Evolutionary conservation across 2,797 vertebrate species (phyloP), one percentile per base, ranked within the genome.

Genomic region (Neomorphus geoffroyi): DNA sequence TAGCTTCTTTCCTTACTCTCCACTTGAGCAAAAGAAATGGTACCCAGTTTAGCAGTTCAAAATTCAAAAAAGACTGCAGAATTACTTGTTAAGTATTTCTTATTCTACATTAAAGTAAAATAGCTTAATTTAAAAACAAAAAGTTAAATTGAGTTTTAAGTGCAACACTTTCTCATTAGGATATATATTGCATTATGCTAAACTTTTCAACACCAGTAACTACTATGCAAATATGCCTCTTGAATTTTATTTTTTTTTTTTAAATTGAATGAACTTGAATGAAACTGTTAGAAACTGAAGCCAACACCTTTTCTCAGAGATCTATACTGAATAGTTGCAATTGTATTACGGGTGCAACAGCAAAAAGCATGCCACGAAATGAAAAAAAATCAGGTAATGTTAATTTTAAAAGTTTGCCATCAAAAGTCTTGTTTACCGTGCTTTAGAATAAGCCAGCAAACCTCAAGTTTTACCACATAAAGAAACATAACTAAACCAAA

Each of bases 1-100:
- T 99, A 53, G 99, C 99, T 98, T 99, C 99, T 97, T 99, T 99
- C 92, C 99, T 98, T 7, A 99, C 99, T 92, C 99, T 98, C 99
- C 99, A 99, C 99, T 97, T 96, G 80, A 97, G 86, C 86, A 86
- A 94, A 93, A 94, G 32, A 94, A 81, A 50, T 2, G 84, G 48
- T 19, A 87, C 13, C 3, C 75, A 74, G 66, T 54, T 70, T 64
- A 94, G 74, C 17, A 53, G 21, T 39, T 81, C 73, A 90, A 73
- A 92, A 90, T 21, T 79, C 53, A 94, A 93, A 94, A 85, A 86
- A 62, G 23, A 65, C n/a, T 75, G 27, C 10, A 62, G 18, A 57
- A 33, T 51, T 70, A 48, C n/a, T 33, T 21, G 4, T 8, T 53
- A 60, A 1, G 1, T 37, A 75, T 35, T 94, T 74, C 18, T 50